phyloP scores from a whole-genome alignment of 2,797 vertebrate species.

The Sebastes oblongus region DNA sequence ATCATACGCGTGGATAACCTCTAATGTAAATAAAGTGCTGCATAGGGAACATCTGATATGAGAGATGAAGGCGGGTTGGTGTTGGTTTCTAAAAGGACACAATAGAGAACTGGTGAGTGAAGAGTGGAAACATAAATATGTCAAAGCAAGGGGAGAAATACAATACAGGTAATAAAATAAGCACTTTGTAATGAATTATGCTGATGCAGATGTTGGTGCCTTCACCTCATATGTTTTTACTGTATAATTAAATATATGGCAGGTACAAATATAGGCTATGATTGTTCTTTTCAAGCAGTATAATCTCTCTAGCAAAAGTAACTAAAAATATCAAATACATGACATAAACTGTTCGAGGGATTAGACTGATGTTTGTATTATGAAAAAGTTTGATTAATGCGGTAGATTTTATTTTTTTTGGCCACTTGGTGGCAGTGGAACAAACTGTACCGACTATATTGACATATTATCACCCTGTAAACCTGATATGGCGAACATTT shows the following conservation, averaged over 20 bases:
- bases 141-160: neutral
- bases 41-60: constrained; percentile 27
- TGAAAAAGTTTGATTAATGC: neutral
- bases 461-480: neutral
- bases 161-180: neutral
- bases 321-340: neutral
- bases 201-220: neutral
- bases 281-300: neutral
- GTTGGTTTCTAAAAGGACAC: neutral
- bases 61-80: constrained; percentile 15
- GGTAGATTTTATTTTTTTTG: neutral
- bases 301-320: neutral
- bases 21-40: constrained; percentile 30
- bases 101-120: neutral
- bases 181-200: neutral
- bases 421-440: neutral
- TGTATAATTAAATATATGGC: neutral
- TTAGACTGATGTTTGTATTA: neutral
- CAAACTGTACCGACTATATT: neutral
- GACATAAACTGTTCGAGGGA: neutral
- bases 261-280: neutral
- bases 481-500: no score
- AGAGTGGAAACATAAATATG: neutral
- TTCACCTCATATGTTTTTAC: neutral
- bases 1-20: constrained; percentile 28